A percentile compares a stretch with the other conserved stretches of the same genome.
These are phyloP conservation scores for Apeira syringaria DNA, from an alignment of 2,888 invertebrate species.

Conservation along the genomic window DNA sequence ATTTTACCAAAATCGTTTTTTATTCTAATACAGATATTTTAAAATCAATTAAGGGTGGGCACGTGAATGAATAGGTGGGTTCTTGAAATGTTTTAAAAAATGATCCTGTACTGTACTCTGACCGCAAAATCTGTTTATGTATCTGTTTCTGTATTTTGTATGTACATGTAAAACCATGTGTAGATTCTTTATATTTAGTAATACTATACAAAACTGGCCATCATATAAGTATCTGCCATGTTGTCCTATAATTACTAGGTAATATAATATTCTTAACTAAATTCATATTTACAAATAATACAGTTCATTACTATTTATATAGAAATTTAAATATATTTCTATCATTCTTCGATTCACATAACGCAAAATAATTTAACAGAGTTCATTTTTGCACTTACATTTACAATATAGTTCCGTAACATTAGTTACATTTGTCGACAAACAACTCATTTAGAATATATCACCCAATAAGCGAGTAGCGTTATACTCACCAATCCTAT, in stretches of 20 bases:
- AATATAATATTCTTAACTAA: conserved; percentile 85
- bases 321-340: conserved; percentile 84
- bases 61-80: conserved; percentile 20
- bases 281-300: conserved; percentile 86
- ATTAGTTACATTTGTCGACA: conserved; percentile 73
- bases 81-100: conserved; percentile 7
- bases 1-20: conserved; percentile 11
- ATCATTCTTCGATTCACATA: conserved; percentile 83
- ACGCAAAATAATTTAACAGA: conserved; percentile 85
- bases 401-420: conserved; percentile 80
- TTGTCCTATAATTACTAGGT: conserved; percentile 82
- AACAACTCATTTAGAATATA: conserved; percentile 81
- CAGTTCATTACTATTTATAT: conserved; percentile 81
- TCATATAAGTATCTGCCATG: conserved; percentile 87
- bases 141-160: conserved; percentile 70
- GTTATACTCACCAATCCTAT: conserved; percentile 77
- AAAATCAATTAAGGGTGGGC: conserved; percentile 20
- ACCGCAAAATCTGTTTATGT: conserved; percentile 48
- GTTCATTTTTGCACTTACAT: conserved; percentile 83
- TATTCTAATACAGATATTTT: background rate
- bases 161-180: conserved; percentile 84
- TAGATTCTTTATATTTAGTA: conserved; percentile 83
- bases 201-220: conserved; percentile 89
- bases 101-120: conserved; percentile 52
- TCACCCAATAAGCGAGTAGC: conserved; percentile 82